Evolutionary conservation across 2,888 invertebrate genomes (phyloP).

Genomic region (Cryptops parisi): DNA sequence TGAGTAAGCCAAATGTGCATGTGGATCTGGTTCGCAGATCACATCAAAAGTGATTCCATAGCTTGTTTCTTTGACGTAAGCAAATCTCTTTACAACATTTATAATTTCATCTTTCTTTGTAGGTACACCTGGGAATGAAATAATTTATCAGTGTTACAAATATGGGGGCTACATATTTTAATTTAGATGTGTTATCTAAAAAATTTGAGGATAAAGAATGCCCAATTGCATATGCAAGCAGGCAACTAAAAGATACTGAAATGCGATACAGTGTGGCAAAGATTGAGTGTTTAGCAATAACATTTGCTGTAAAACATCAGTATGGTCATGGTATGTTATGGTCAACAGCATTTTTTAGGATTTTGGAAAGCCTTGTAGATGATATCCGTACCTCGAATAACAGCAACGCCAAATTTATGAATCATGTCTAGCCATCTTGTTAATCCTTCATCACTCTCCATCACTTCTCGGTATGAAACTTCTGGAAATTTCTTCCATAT

Average conservation of each 20-base stretch:
- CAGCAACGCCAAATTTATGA: constrained; percentile 27
- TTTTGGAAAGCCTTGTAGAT: neutral
- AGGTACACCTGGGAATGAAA: constrained; percentile 23
- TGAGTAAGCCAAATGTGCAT: constrained; percentile 26
- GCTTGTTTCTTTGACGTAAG: constrained; percentile 29
- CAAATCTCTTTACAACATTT: constrained; percentile 27
- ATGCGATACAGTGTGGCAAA: no score
- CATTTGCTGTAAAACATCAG: no score
- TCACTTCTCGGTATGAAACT: constrained; percentile 27
- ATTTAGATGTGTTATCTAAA: no score
- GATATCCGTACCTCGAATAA: constrained; percentile 25
- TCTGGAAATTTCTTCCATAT: constrained; percentile 27
- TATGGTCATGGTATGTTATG: no score
- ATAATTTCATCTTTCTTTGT: constrained; percentile 23
- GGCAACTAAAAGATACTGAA: no score
- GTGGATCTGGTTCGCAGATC: constrained; percentile 26
- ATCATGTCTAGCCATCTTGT: constrained; percentile 27
- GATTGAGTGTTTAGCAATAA: no score
- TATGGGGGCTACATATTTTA: neutral
- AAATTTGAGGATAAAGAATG: no score
- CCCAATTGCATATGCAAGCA: no score
- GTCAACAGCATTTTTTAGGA: no score
- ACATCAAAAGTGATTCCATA: constrained; percentile 30
- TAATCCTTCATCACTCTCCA: constrained; percentile 26
- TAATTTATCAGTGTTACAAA: neutral